These are phyloP conservation scores for Eptatretus atami DNA, from an alignment of 2,797 vertebrate genomes.

Conservation along the genomic window DNA sequence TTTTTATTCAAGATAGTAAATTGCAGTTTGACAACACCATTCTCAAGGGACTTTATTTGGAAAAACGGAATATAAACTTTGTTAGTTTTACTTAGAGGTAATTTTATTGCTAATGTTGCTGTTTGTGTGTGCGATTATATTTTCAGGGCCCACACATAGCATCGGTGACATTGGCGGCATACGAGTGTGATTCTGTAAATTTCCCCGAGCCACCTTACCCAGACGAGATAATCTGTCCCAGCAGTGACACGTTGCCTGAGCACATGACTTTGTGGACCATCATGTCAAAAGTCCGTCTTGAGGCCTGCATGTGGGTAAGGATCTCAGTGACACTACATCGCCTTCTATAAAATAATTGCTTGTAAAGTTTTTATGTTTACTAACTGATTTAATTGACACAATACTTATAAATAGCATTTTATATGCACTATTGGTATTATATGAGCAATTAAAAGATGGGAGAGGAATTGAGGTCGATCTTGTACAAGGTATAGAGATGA, in stretches of 20 bases:
- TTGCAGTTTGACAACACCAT: too few relatives aligned
- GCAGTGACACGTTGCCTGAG: slow-evolving; percentile 19
- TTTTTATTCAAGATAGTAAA: too few relatives aligned
- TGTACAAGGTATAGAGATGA: too few relatives aligned
- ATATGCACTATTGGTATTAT: too few relatives aligned
- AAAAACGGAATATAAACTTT: too few relatives aligned
- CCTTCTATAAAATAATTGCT: too few relatives aligned
- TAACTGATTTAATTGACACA: too few relatives aligned
- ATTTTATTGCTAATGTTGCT: neutral
- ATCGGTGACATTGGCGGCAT: slow-evolving; percentile 76
- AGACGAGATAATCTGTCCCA: slow-evolving; percentile 64
- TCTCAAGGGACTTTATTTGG: too few relatives aligned
- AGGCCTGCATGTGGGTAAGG: slow-evolving; percentile 99
- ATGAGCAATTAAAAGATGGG: too few relatives aligned
- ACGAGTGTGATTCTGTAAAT: slow-evolving; percentile 82
- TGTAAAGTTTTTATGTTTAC: too few relatives aligned
- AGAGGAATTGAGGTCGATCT: too few relatives aligned
- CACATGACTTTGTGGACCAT: slow-evolving; percentile 61
- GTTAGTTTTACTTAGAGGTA: neutral
- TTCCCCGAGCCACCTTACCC: slow-evolving; percentile 95
- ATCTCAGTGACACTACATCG: neutral
- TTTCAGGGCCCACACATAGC: slow-evolving; percentile 60
- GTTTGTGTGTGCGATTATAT: slow-evolving; percentile 6
- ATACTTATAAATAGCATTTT: too few relatives aligned
- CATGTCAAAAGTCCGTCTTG: slow-evolving; percentile 92